Base-by-base conservation (phyloP, 2,113 vertebrate species). In the Oenanthe melanoleuca region DNA sequence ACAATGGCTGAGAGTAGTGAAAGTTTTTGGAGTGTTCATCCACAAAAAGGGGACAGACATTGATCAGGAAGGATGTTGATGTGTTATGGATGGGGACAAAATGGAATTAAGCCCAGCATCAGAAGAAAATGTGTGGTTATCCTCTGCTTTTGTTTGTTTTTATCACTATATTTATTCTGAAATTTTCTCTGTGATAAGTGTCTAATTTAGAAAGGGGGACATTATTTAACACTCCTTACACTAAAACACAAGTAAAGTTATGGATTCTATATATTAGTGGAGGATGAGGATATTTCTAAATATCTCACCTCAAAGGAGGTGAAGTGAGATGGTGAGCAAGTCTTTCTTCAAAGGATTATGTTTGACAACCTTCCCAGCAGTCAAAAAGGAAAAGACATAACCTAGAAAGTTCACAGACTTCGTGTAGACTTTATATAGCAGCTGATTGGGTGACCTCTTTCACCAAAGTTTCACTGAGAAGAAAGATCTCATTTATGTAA, bases 361-460 rank as follows among this genome's bases (percentile, higher is more conserved):
- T 70, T 50, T 84, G 72, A 87, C 42, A 91, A 31, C 31, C 50
- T 79, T 92, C 53, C 19, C 86, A 92, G 69, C 61, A 91, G 86
- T 84, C 45, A 80, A 82, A 92, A 95, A 87, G 44, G 8, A 78
- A 79, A 65, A 65, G 7, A 75, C 38, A n/a, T 70, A 87, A 71
- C 60, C 69, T 79, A 81, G 31, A 44, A 94, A 88, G 65, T 84
- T 94, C 83, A 78, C 42, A 91, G 83, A 53, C 42, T 73, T 80
- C 37, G 65, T 59, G 34, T 8, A 71, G 40, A 45, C 44, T 95
- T 63, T 63, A 34, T 87, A 34, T 57, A 85, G 61, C 4, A 8
- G 45, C 37, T 83, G 57, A 33, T 71, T 72, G 63, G 65, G 67
- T 87, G 91, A 89, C 70, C 44, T 93, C 52, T 85, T 81, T 79